Conservation (phyloP, 2,888 invertebrate genomes). For the Ormyrus pomaceus region DNA sequence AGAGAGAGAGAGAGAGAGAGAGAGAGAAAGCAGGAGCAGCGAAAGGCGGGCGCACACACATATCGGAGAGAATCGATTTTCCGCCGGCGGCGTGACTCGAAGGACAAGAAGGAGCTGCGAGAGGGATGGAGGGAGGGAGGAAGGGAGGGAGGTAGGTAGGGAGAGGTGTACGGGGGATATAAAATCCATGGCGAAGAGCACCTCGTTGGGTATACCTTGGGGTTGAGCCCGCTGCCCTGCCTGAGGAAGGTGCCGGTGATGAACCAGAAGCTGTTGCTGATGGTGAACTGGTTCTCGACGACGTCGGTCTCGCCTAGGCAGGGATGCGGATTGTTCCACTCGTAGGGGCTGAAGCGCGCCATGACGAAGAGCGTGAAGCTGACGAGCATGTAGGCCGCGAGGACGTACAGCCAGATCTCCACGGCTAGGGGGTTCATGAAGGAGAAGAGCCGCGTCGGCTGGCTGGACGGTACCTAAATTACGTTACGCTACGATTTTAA, state of each 20-base stretch:
- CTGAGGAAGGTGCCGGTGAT: constrained; percentile 92
- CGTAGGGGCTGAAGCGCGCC: constrained; percentile 97
- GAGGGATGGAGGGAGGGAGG: neutral
- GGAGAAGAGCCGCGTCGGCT: constrained; percentile 92
- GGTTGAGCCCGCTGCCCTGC: constrained; percentile 90
- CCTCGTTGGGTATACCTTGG: constrained; percentile 81
- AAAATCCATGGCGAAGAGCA: constrained; percentile 7
- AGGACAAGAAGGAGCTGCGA: neutral
- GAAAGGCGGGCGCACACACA: neutral
- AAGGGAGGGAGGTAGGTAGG: neutral
- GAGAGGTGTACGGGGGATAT: neutral
- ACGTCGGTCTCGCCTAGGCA: constrained; percentile 89
- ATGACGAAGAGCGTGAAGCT: constrained; percentile 96
- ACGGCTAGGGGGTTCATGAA: constrained; percentile 97
- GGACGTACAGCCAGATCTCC: constrained; percentile 97
- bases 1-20: no score
- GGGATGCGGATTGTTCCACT: constrained; percentile 91
- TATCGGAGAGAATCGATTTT: constrained; percentile 48
- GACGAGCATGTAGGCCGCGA: constrained; percentile 95
- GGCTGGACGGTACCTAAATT: constrained; percentile 90
- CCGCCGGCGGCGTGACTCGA: neutral
- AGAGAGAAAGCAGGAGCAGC: no score
- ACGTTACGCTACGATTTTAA: constrained; percentile 74
- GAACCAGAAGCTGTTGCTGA: constrained; percentile 95
- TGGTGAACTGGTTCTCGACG: constrained; percentile 96